These are phyloP conservation scores for Leucoma salicis DNA, from an alignment of 2,888 invertebrate species.

Conservation along the genomic window DNA sequence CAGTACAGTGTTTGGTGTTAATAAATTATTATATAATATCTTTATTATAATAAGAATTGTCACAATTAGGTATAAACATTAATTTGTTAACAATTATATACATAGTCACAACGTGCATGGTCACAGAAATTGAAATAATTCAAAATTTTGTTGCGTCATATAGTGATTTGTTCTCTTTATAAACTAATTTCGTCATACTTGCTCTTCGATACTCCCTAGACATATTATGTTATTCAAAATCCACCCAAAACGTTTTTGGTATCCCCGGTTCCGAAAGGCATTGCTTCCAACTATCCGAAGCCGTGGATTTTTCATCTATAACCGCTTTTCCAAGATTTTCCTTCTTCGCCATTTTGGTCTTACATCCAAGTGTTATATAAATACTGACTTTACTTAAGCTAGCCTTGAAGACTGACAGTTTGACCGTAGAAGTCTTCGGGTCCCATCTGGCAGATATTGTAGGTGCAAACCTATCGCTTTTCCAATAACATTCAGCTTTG, in stretches of 20 bases:
- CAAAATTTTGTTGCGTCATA: no score
- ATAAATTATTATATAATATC: conserved; percentile 18
- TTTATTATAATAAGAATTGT: conserved; percentile 19
- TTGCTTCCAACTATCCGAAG: conserved; percentile 84
- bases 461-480: conserved; percentile 87
- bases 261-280: conserved; percentile 79
- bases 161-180: conserved; percentile 13
- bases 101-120: conserved; percentile 27
- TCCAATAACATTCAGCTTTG: conserved; percentile 84
- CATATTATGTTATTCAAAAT: conserved; percentile 69
- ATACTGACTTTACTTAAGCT: conserved; percentile 84
- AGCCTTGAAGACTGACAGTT: conserved; percentile 84
- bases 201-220: conserved; percentile 13
- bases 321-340: conserved; percentile 85
- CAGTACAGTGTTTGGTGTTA: conserved; percentile 21
- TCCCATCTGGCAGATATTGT: conserved; percentile 90
- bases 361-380: conserved; percentile 85
- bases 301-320: conserved; percentile 83
- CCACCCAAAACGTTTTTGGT: conserved; percentile 83
- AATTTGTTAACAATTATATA: conserved; percentile 12
- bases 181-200: conserved; percentile 31
- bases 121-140: conserved; percentile 9
- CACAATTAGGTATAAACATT: conserved; percentile 5
- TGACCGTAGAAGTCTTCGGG: conserved; percentile 83
- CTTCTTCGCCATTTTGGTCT: conserved; percentile 86